phyloP scores from a whole-genome alignment of 2,888 invertebrate genomes.

The Hofmannophila pseudospretella region DNA sequence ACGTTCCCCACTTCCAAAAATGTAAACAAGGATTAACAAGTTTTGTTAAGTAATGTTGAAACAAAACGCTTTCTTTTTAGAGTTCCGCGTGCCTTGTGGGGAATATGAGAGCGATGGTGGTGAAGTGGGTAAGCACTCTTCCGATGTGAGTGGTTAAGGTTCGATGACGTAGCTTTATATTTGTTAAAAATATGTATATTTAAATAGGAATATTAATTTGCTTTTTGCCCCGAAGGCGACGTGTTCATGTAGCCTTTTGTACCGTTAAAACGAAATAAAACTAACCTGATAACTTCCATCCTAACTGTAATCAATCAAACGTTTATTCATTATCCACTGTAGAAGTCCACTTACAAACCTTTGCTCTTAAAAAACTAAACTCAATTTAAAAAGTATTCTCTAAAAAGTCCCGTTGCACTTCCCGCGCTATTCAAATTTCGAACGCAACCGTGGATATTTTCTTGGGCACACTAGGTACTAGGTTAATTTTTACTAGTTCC shows the following conservation, averaged over 20 bases:
- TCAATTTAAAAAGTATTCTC: background rate
- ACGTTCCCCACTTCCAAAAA: too few relatives aligned
- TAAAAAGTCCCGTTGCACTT: slow-evolving; percentile 2
- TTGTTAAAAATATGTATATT: too few relatives aligned
- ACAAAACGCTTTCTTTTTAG: slow-evolving; percentile 2
- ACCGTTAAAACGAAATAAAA: too few relatives aligned
- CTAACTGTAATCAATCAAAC: slow-evolving; percentile 4
- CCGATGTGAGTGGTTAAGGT: too few relatives aligned
- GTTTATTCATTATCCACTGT: background rate
- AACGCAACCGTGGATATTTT: slow-evolving; percentile 1
- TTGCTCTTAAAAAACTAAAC: background rate
- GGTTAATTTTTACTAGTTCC: background rate
- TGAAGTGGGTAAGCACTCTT: too few relatives aligned
- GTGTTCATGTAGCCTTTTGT: too few relatives aligned
- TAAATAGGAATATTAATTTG: too few relatives aligned
- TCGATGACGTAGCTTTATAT: too few relatives aligned
- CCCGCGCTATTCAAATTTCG: background rate
- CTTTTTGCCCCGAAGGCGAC: too few relatives aligned
- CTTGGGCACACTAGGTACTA: background rate
- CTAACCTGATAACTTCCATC: slow-evolving; percentile 33
- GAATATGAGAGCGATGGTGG: too few relatives aligned
- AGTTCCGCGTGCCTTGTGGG: too few relatives aligned
- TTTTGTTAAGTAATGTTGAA: background rate
- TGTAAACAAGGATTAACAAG: background rate
- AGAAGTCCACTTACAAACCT: background rate